Evolutionary conservation across 1,140 invertebrate genomes (phyloP), one percentile per base, ranked within the genome.

Genomic region (Penaeus vannamei): DNA sequence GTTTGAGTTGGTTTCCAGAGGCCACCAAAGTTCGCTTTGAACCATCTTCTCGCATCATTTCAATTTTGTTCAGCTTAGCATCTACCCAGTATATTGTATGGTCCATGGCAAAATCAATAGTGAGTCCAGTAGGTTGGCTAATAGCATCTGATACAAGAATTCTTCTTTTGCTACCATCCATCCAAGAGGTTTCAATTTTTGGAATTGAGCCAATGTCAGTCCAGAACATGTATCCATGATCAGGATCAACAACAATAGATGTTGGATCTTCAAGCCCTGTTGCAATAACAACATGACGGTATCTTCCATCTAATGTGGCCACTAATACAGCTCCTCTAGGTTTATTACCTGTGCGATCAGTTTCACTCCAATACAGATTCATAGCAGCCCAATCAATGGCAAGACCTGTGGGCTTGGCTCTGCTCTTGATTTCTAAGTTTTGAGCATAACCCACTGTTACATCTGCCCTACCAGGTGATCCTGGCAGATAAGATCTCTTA

Each of bases 1-100:
- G 96, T 89, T 95, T 95, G 59, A 98, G 92, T 46, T 94, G 93
- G 69, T 96, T 96, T 93, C 95, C 14, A 97, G 91, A 20, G 98
- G 95, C 10, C 95, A 94, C 89, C 95, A 96, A 64, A 97, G 93
- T 86, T 96, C 96, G 0, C 94, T 88, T 89, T 29, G 93, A 94
- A 1, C 98, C 98, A 93, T 99, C 97, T 76, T 95, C 95, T 84
- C 95, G 95, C 93, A 98, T 97, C 23, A 95, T 95, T 92, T 99
- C 98, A 87, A 99, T 99, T 0, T 95, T 96, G 91, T 98, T 98
- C 8, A 98, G 93, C 92, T 99, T 99, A 0, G 96, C 96, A 93
- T 99, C 99, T 0, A 96, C 97, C 98, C 98, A 99, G 93, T 98
- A 99, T 2, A 99, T 94, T 0, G 96, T 94, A 92, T 98, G 97